Conservation (phyloP, 2,797 vertebrate genomes). For the Craterocephalus amniculus region DNA sequence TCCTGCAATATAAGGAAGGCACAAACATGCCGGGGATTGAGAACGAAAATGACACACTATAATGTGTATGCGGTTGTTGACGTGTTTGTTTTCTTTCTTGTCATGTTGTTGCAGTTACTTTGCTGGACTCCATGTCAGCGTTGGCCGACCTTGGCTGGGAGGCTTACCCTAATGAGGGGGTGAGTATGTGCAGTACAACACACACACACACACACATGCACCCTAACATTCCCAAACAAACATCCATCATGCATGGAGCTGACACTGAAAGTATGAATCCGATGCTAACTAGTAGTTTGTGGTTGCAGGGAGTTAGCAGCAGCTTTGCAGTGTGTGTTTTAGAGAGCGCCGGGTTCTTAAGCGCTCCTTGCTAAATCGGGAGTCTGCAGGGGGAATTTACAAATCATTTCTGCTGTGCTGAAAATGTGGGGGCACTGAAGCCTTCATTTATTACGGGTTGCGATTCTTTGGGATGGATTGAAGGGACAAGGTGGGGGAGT, state of each 20-base stretch:
- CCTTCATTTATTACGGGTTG: constrained; percentile 55
- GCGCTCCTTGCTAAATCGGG: constrained; percentile 69
- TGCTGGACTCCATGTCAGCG: constrained; percentile 88
- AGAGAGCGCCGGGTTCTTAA: constrained; percentile 62
- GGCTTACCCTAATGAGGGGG: constrained; percentile 87
- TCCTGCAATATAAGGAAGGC: constrained; percentile 6
- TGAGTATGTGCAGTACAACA: constrained; percentile 71
- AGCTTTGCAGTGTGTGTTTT: constrained; percentile 52
- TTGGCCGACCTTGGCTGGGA: constrained; percentile 88
- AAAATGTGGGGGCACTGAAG: constrained; percentile 57
- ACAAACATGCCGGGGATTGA: background rate
- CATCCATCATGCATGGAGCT: background rate
- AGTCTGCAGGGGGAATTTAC: constrained; percentile 69
- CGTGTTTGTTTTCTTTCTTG: constrained; percentile 27
- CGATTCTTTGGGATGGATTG: constrained; percentile 45
- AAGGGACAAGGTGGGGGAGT: constrained; percentile 24
- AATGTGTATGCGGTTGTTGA: constrained; percentile 20
- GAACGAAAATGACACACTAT: background rate
- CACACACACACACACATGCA: constrained; percentile 28
- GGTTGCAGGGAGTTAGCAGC: constrained; percentile 33
- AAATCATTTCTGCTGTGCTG: constrained; percentile 76
- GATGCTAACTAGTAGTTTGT: constrained; percentile 32
- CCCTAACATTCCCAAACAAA: constrained; percentile 18
- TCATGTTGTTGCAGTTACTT: constrained; percentile 78
- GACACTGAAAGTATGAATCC: constrained; percentile 24